Evolutionary conservation across 2,113 vertebrate genomes (phyloP), one percentile per base, ranked within the genome.

Genomic region (Pomatostomus ruficeps): DNA sequence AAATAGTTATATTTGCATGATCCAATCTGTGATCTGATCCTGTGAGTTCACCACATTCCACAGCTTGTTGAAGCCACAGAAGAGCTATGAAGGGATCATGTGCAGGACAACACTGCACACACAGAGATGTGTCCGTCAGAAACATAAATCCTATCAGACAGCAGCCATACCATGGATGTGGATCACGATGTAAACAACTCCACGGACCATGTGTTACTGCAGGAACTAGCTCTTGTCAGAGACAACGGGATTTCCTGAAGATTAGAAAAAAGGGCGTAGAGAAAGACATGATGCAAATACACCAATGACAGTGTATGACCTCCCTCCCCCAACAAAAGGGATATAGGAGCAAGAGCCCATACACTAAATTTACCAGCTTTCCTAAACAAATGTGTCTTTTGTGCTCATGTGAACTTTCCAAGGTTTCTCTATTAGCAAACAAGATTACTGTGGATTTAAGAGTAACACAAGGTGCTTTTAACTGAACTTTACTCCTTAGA

Each of bases 241-340:
- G 33, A 21, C 63, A 87, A 26, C 0, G 0, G 2, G 7, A 40
- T 93, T 85, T 63, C 87, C 97, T 96, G 70, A 77, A 83, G 51
- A 74, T 59, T 16, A 85, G 28, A 58, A 75, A 77, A 75, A 62
- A 85, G 17, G 2, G 58, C 31, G 20, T 16, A 59, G 61, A 79
- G 31, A 76, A 88, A 90, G 26, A 59, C n/a, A 33, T 9, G 20
- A 61, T 42, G 22, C 23, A 89, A 94, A 57, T 40, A 75, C 19
- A 31, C 0, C 0, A 55, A 14, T 0, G 1, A 67, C 12, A 51
- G 1, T 3, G 19, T 46, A 78, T 42, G 24, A 51, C 6, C 7
- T 55, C 40, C 24, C 23, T 81, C 12, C 8, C 13, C 8, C 31
- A 52, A 10, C 2, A 63, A 62, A 42, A 81, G 12, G 5, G 4